These are phyloP conservation scores for Centroberyx gerrardi DNA, from an alignment of 2,797 vertebrate species.

Conservation along the genomic window DNA sequence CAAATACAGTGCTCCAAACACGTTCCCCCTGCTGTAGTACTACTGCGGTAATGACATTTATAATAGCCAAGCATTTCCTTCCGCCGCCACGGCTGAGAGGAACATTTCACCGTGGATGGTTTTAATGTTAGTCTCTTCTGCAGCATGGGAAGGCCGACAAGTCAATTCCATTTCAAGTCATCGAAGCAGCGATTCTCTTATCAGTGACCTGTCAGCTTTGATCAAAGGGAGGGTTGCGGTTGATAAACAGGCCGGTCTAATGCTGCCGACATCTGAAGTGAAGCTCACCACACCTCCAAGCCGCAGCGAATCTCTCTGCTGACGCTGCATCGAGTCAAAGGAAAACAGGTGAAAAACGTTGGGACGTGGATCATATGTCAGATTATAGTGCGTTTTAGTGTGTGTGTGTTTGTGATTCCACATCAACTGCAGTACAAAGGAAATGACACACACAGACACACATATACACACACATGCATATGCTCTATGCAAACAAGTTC, in stretches of 20 bases:
- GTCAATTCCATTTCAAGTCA: constrained; percentile 61
- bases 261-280: constrained; percentile 37
- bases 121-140: constrained; percentile 55
- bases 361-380: neutral
- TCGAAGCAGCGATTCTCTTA: constrained; percentile 59
- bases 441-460: neutral
- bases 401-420: constrained; percentile 8
- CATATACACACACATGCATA: neutral
- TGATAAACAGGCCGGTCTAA: constrained; percentile 51
- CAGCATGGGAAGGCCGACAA: constrained; percentile 45
- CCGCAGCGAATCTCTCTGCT: constrained; percentile 1
- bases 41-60: constrained; percentile 36
- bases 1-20: constrained; percentile 27
- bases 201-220: constrained; percentile 58
- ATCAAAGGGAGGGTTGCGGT: constrained; percentile 35
- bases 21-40: constrained; percentile 11
- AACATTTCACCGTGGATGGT: constrained; percentile 51
- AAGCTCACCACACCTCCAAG: constrained; percentile 42
- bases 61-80: constrained; percentile 37
- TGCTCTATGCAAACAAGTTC: neutral
- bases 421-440: neutral
- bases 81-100: constrained; percentile 38
- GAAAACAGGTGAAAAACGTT: constrained; percentile 15
- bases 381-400: neutral
- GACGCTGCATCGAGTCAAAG: neutral